phyloP scores from a whole-genome alignment of 2,797 vertebrate species.

The Alca torda region DNA sequence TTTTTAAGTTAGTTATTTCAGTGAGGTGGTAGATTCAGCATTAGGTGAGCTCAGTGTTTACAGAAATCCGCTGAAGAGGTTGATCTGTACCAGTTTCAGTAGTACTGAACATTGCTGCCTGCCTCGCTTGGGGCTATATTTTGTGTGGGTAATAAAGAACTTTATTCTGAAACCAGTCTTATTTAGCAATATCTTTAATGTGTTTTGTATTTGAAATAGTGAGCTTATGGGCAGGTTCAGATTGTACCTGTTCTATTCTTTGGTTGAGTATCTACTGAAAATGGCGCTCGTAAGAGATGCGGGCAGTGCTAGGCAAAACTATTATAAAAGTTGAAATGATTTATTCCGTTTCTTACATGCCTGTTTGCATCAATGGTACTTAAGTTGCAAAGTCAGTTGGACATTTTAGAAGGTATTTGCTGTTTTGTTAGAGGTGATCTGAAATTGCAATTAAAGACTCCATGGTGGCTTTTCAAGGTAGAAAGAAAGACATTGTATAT shows the following conservation, averaged over 20 bases:
- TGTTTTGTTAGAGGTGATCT: neutral
- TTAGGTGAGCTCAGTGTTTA: neutral
- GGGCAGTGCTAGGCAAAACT: neutral
- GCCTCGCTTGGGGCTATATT: neutral
- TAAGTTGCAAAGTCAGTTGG: neutral
- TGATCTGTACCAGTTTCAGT: neutral
- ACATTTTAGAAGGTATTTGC: neutral
- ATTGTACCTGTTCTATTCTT: neutral
- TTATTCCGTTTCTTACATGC: neutral
- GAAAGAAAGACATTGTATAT: neutral
- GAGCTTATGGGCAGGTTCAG: neutral
- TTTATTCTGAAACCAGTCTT: neutral
- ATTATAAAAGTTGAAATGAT: neutral
- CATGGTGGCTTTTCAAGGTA: neutral
- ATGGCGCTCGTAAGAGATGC: neutral
- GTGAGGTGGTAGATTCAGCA: neutral
- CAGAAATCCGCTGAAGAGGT: neutral
- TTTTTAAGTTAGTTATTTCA: neutral
- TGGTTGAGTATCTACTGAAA: neutral
- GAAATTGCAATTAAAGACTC: neutral
- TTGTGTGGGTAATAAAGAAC: neutral
- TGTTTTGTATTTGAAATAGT: neutral
- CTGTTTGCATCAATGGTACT: fast-evolving
- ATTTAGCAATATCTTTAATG: neutral
- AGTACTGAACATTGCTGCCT: neutral